Percentiles rank a stretch among this genome's conserved stretches.
These are phyloP conservation scores for Emberiza fucata DNA, from an alignment of 2,113 vertebrate species.

Conservation along the genomic window DNA sequence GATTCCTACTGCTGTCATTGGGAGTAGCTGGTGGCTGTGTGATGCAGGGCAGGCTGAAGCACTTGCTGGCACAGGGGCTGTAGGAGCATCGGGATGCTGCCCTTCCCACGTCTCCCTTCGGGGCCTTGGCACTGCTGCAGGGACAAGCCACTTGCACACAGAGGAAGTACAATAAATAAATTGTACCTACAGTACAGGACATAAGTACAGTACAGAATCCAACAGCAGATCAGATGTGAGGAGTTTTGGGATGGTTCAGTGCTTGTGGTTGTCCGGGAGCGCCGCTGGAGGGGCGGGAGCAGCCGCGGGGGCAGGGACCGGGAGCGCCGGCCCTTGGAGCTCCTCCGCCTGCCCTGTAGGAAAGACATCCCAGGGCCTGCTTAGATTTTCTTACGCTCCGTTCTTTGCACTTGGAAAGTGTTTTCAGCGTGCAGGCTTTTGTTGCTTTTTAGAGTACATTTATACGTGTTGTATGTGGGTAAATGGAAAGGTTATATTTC, in stretches of 20 bases:
- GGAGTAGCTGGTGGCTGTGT: background rate
- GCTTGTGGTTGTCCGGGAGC: background rate
- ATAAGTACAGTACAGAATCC: background rate
- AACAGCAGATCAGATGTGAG: background rate
- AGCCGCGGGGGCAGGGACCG: too few relatives aligned
- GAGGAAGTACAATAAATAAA: background rate
- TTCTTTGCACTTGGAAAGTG: background rate
- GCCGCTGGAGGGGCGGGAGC: background rate
- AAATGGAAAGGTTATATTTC: background rate
- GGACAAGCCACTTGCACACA: background rate
- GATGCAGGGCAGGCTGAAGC: background rate
- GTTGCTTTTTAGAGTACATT: background rate
- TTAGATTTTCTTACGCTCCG: background rate
- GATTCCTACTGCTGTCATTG: background rate
- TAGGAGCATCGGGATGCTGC: accelerated
- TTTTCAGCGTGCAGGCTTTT: background rate
- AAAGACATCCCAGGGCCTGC: accelerated
- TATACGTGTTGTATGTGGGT: accelerated
- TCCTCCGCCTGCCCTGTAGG: background rate
- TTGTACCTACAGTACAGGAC: background rate
- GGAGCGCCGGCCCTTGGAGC: background rate
- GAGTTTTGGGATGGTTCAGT: background rate
- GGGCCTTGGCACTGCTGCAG: background rate
- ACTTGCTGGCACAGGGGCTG: background rate
- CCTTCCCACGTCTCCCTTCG: accelerated